These are phyloP conservation scores for Chiloscyllium plagiosum DNA, from an alignment of 2,113 vertebrate species.

Conservation along the genomic window DNA sequence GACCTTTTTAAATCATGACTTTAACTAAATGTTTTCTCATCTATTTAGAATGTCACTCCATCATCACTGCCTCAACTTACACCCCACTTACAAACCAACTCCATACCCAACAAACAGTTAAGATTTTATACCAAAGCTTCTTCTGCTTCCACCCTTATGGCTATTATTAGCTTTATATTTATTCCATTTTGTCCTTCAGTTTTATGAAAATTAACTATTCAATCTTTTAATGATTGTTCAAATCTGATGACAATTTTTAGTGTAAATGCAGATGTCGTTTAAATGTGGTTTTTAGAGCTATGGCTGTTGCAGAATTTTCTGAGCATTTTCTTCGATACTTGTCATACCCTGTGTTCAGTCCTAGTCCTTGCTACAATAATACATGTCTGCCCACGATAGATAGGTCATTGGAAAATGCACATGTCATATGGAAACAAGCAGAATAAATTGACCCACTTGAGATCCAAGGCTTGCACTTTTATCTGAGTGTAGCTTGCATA, in stretches of 20 bases:
- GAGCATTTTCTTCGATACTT: background rate
- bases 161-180: background rate
- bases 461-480: background rate
- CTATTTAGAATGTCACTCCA: background rate
- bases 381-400: background rate
- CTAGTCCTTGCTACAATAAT: background rate
- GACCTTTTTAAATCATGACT: background rate
- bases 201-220: background rate
- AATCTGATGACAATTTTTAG: background rate
- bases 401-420: background rate
- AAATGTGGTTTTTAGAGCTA: background rate
- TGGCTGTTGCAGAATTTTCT: background rate
- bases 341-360: background rate
- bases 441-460: background rate
- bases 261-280: background rate
- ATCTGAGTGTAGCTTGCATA: background rate
- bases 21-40: background rate
- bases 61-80: background rate
- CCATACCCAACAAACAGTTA: background rate
- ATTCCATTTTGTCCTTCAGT: background rate
- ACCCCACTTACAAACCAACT: background rate
- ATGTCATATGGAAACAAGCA: background rate
- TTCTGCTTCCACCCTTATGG: background rate
- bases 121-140: background rate
- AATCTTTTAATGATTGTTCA: background rate